A percentile compares a stretch with the other conserved stretches of the same genome.
Evolutionary conservation across 2,888 invertebrate genomes (phyloP).

Genomic region (Hipparchia sbordonii): DNA sequence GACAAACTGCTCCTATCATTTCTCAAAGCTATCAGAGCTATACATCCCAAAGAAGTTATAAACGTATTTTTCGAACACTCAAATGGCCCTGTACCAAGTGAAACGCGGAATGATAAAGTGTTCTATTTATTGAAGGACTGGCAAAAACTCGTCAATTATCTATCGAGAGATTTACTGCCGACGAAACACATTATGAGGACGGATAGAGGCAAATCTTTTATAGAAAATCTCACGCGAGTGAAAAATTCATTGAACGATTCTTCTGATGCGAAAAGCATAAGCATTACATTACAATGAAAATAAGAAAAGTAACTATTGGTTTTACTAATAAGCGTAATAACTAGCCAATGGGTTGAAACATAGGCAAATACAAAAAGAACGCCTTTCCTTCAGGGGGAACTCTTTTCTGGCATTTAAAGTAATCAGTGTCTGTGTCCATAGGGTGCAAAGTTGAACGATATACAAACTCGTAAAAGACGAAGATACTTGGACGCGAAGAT

Average conservation of each 20-base stretch:
- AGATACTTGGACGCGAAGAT: too few relatives aligned
- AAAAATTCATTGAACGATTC: constrained; percentile 59
- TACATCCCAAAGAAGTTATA: constrained; percentile 57
- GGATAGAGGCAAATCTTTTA: constrained; percentile 65
- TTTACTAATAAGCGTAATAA: too few relatives aligned
- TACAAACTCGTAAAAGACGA: too few relatives aligned
- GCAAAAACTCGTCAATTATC: constrained; percentile 68
- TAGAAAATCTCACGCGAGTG: constrained; percentile 68
- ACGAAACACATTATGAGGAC: constrained; percentile 66
- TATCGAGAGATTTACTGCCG: constrained; percentile 69
- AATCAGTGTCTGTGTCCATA: too few relatives aligned
- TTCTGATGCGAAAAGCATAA: not conserved
- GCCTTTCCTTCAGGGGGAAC: too few relatives aligned
- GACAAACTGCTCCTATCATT: constrained; percentile 61
- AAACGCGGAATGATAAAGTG: constrained; percentile 58
- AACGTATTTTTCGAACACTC: constrained; percentile 74
- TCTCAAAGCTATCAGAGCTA: constrained; percentile 51
- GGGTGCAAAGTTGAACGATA: too few relatives aligned
- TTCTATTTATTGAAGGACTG: constrained; percentile 69
- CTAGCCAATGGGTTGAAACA: too few relatives aligned
- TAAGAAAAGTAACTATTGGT: too few relatives aligned
- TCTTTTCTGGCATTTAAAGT: too few relatives aligned
- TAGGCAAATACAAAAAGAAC: too few relatives aligned
- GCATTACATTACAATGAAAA: not conserved
- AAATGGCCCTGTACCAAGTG: constrained; percentile 60